A percentile compares a stretch with the other conserved stretches of the same genome.
phyloP scores from a whole-genome alignment of 2,113 vertebrate species.

The Dissostichus mawsoni region DNA sequence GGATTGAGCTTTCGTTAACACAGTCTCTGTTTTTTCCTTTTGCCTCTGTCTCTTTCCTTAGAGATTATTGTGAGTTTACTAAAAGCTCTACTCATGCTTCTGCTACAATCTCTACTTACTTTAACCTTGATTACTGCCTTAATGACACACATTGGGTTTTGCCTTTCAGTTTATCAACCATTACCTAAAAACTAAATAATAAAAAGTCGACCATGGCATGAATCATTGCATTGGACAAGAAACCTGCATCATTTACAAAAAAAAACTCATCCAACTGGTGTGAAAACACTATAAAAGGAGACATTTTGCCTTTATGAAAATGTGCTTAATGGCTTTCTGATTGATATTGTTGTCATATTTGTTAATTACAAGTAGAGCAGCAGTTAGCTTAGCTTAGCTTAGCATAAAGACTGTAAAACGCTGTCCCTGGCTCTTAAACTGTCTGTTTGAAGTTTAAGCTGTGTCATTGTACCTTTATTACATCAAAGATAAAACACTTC shows the following conservation, averaged over 20 bases:
- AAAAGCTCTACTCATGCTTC: neutral
- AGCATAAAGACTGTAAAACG: neutral
- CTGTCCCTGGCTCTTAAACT: too few relatives aligned
- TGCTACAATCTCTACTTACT: too few relatives aligned
- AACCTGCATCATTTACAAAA: neutral
- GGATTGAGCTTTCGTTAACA: neutral
- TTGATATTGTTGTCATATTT: neutral
- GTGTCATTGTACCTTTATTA: neutral
- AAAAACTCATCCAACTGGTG: neutral
- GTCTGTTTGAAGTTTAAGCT: neutral
- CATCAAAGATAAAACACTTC: slow-evolving; percentile 7
- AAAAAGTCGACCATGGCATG: neutral
- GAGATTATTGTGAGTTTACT: neutral
- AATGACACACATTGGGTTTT: too few relatives aligned
- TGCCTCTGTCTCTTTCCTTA: neutral
- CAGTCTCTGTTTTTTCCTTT: neutral
- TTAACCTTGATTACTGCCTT: too few relatives aligned
- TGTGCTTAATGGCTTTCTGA: neutral
- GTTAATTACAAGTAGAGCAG: neutral
- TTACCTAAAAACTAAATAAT: too few relatives aligned
- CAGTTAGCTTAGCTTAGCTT: neutral
- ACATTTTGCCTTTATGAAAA: neutral
- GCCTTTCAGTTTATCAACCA: neutral
- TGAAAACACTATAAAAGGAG: neutral
- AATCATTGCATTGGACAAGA: neutral